A percentile compares a stretch with the other conserved stretches of the same genome.
phyloP scores from a whole-genome alignment of 2,888 invertebrate genomes.

The Athripsodes cinereus region DNA sequence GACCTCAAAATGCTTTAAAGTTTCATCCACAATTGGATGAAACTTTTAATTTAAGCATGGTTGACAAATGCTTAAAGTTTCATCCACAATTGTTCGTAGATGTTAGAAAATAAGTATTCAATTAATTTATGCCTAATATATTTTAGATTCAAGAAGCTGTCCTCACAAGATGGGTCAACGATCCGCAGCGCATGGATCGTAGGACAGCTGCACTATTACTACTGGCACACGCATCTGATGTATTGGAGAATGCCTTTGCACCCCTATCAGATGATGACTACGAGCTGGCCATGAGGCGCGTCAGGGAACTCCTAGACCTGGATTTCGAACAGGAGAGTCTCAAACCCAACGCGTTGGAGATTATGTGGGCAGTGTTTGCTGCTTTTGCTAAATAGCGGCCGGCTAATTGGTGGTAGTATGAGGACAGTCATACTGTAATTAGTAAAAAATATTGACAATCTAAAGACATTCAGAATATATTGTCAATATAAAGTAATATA shows the following conservation, averaged over 20 bases:
- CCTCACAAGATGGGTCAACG: constrained; percentile 92
- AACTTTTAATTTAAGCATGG: too few relatives aligned
- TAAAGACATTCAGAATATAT: constrained; percentile 6
- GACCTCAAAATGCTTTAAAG: too few relatives aligned
- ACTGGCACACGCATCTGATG: constrained; percentile 96
- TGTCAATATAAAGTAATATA: constrained; percentile 1
- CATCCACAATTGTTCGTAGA: too few relatives aligned
- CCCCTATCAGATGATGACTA: constrained; percentile 96
- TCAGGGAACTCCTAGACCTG: constrained; percentile 90
- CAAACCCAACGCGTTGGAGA: constrained; percentile 85
- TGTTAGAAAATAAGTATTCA: too few relatives aligned
- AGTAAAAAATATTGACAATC: constrained; percentile 7
- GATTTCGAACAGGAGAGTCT: constrained; percentile 95
- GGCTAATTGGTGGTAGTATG: constrained; percentile 25
- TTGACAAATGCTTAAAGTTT: too few relatives aligned
- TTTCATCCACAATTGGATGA: too few relatives aligned
- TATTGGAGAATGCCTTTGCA: constrained; percentile 98
- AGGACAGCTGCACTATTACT: constrained; percentile 89
- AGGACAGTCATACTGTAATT: background rate
- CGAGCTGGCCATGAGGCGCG: constrained; percentile 95
- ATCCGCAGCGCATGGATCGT: constrained; percentile 96
- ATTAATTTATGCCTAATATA: too few relatives aligned
- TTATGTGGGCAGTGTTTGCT: constrained; percentile 98
- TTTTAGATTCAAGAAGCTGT: constrained; percentile 96
- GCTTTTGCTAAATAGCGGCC: constrained; percentile 90